A percentile compares a stretch with the other conserved stretches of the same genome.
Evolutionary conservation across 2,888 invertebrate genomes (phyloP).

Genomic region (Xylocampa areola): DNA sequence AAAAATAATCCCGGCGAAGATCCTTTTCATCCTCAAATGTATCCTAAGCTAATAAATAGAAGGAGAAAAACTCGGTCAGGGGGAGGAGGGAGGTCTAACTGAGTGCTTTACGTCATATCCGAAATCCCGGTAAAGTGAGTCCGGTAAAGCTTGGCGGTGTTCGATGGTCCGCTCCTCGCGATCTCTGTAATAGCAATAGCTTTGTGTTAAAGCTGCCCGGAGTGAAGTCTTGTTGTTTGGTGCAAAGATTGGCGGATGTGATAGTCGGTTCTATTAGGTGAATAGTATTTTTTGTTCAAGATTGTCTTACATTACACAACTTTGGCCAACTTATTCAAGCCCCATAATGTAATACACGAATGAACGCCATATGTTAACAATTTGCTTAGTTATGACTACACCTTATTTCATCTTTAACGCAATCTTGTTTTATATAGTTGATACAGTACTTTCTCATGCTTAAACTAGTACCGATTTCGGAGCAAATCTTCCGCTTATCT

Average conservation of each 20-base stretch:
- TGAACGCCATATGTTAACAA: no score
- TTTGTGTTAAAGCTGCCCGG: conserved; percentile 88
- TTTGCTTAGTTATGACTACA: no score
- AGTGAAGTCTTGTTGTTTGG: conserved; percentile 81
- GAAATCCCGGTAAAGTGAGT: conserved; percentile 89
- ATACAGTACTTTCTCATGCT: not conserved
- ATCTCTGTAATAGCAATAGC: conserved; percentile 89
- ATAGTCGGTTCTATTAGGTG: conserved; percentile 1
- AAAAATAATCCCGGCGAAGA: conserved; percentile 76
- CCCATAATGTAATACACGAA: no score
- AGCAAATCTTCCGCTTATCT: conserved; percentile 47
- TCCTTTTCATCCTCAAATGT: conserved; percentile 80
- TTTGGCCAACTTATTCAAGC: no score
- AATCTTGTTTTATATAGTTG: not conserved
- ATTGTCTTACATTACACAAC: no score
- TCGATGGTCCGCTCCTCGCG: conserved; percentile 86
- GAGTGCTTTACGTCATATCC: conserved; percentile 90
- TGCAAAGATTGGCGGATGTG: conserved; percentile 64
- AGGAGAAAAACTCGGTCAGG: conserved; percentile 85
- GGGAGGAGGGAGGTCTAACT: conserved; percentile 77
- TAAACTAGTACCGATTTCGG: conserved; percentile 1
- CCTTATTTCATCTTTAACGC: not conserved
- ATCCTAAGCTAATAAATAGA: conserved; percentile 86
- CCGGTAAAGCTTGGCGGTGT: conserved; percentile 84
- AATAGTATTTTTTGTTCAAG: conserved; percentile 6